phyloP scores from a whole-genome alignment of 2,113 vertebrate species.

The Hyaena hyaena region DNA sequence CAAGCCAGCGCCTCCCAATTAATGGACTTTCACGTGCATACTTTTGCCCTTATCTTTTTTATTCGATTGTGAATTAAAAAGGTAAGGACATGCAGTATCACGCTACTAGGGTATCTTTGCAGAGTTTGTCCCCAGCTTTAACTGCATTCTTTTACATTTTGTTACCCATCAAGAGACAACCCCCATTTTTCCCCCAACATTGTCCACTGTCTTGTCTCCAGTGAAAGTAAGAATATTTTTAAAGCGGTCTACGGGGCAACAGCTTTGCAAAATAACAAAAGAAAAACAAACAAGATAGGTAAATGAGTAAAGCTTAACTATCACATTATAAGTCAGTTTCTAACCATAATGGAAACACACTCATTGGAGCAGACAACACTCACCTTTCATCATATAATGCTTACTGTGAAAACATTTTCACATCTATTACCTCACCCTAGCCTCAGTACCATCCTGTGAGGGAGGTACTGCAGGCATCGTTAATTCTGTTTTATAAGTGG shows the following conservation, averaged over 20 bases:
- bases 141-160: not conserved
- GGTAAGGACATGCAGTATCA: not conserved
- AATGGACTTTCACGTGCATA: not conserved
- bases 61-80: not conserved
- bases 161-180: not conserved
- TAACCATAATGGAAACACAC: not conserved
- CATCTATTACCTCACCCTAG: not conserved
- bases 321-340: constrained; percentile 6
- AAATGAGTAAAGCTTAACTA: not conserved
- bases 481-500: not conserved
- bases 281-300: not conserved
- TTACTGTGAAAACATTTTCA: not conserved
- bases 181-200: not conserved
- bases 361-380: not conserved
- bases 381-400: not conserved
- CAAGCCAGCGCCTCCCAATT: not conserved
- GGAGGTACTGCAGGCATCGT: not conserved
- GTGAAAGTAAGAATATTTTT: constrained; percentile 32
- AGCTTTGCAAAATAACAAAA: constrained; percentile 24
- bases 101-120: not conserved
- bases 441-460: not conserved
- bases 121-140: not conserved
- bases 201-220: not conserved
- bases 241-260: not conserved
- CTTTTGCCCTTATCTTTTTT: not conserved